Evolutionary conservation across 1,140 invertebrate species (phyloP).

Genomic region (Anadara kagoshimensis): DNA sequence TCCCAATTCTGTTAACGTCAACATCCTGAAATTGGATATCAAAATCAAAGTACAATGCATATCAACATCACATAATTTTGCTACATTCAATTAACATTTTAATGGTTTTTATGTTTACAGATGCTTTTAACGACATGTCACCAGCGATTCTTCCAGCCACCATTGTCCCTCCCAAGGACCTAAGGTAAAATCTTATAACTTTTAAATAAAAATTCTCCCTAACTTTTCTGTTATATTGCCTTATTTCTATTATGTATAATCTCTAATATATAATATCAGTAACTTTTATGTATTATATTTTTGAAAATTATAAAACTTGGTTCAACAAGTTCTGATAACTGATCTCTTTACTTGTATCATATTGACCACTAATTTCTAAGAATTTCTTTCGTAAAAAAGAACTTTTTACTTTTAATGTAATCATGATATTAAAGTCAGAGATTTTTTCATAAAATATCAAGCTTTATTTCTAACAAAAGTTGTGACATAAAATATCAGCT

Average conservation of each 20-base stretch:
- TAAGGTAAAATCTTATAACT: conserved; percentile 18
- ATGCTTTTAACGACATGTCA: conserved; percentile 26
- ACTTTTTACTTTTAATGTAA: no score
- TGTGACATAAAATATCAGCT: no score
- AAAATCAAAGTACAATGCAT: no score
- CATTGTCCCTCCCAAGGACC: conserved; percentile 16
- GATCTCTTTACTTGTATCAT: background rate
- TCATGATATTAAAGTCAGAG: no score
- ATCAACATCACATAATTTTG: no score
- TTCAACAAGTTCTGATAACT: background rate
- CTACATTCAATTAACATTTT: background rate
- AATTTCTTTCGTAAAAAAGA: background rate
- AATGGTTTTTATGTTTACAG: conserved; percentile 5
- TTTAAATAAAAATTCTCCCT: background rate
- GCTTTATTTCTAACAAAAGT: no score
- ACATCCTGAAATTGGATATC: no score
- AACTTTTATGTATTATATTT: no score
- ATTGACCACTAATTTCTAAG: background rate
- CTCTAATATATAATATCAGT: no score
- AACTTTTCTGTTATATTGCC: background rate
- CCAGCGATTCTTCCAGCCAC: conserved; percentile 18
- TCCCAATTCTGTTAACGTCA: no score
- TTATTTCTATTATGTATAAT: background rate
- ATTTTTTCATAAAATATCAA: no score
- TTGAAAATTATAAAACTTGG: background rate